Conservation (phyloP, 2,888 invertebrate genomes). For the Eristalinus sepulchralis region DNA sequence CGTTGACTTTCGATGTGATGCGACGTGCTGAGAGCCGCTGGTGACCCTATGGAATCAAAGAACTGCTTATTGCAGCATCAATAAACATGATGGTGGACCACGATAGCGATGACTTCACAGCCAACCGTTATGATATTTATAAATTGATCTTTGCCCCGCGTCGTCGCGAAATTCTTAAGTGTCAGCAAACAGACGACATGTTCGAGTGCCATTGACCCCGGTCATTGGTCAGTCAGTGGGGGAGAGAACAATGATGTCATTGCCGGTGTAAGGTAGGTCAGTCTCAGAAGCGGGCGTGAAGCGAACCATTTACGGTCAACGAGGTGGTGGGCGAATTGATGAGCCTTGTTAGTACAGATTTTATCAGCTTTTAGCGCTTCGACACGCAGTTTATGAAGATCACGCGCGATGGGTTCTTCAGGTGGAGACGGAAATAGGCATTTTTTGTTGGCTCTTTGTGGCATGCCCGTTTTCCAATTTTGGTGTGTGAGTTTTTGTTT, state of each 20-base stretch:
- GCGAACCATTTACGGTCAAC: background rate
- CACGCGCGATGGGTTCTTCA: background rate
- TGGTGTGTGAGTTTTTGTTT: background rate
- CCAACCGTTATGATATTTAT: slow-evolving; percentile 21
- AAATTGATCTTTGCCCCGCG: slow-evolving; percentile 26
- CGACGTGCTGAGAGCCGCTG: background rate
- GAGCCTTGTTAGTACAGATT: background rate
- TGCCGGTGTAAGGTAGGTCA: background rate
- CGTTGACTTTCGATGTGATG: background rate
- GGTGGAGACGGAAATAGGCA: background rate
- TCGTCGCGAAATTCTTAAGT: background rate
- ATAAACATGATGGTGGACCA: background rate
- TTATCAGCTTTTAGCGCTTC: background rate
- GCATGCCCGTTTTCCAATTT: background rate
- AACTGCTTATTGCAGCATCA: background rate
- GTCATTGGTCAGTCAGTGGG: background rate
- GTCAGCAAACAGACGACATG: background rate
- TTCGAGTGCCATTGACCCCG: background rate
- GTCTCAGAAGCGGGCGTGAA: background rate
- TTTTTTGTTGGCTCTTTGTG: background rate
- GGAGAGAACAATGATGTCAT: background rate
- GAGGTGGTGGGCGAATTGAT: background rate
- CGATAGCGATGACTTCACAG: slow-evolving; percentile 41
- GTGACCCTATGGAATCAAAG: background rate
- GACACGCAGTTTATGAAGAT: background rate